phyloP scores from a whole-genome alignment of 1,140 invertebrate species.

The Drosophila parabipectinata region DNA sequence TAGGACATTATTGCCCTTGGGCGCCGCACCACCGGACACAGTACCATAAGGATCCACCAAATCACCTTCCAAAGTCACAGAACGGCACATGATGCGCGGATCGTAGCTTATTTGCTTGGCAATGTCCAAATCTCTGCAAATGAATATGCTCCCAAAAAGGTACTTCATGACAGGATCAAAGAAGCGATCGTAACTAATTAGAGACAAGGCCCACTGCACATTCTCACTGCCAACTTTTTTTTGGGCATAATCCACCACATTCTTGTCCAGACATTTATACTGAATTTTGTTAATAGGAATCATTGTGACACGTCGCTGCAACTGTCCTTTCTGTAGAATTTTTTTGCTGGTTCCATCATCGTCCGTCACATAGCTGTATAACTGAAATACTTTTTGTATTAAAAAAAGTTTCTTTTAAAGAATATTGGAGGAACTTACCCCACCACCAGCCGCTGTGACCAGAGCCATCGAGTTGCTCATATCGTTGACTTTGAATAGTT shows the following conservation, averaged over 20 bases:
- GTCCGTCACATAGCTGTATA: slow-evolving; percentile 97
- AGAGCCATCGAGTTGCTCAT: slow-evolving; percentile 90
- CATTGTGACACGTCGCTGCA: slow-evolving; percentile 92
- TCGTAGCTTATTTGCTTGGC: slow-evolving; percentile 92
- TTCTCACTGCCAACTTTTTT: slow-evolving; percentile 90
- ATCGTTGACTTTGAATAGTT: slow-evolving; percentile 91
- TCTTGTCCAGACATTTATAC: slow-evolving; percentile 86
- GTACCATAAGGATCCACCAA: slow-evolving; percentile 95
- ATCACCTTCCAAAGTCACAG: slow-evolving; percentile 97
- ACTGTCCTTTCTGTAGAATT: slow-evolving; percentile 92
- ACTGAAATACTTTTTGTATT: slow-evolving; percentile 85
- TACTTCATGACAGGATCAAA: slow-evolving; percentile 92
- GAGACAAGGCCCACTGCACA: slow-evolving; percentile 91
- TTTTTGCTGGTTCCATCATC: slow-evolving; percentile 93
- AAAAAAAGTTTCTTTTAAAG: neutral
- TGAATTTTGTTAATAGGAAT: slow-evolving; percentile 97
- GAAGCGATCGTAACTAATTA: slow-evolving; percentile 91
- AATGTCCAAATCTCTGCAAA: slow-evolving; percentile 92
- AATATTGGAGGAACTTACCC: slow-evolving; percentile 85
- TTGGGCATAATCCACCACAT: slow-evolving; percentile 89
- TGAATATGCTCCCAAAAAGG: slow-evolving; percentile 94
- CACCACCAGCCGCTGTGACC: slow-evolving; percentile 93
- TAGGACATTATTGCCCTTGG: slow-evolving; percentile 85
- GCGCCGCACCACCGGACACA: slow-evolving; percentile 91
- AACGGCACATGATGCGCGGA: slow-evolving; percentile 89